Conservation (phyloP, 2,113 vertebrate species). For the Coregonus clupeaformis region DNA sequence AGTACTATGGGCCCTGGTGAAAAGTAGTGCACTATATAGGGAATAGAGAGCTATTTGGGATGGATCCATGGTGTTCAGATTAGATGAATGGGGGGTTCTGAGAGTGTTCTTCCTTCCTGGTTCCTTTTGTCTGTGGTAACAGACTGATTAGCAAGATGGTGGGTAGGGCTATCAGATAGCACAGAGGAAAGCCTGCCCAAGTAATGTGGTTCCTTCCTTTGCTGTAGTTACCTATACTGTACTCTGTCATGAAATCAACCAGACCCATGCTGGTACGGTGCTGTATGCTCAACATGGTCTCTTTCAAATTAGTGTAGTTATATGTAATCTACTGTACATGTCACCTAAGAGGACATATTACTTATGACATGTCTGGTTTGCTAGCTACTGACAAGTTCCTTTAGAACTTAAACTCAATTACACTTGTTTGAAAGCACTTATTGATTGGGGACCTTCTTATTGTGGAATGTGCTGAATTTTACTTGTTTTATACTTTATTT, state of each 20-base stretch:
- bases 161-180: slow-evolving; percentile 39
- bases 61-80: slow-evolving; percentile 41
- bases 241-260: not conserved
- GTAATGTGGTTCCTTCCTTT: slow-evolving; percentile 29
- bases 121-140: slow-evolving; percentile 66
- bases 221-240: slow-evolving; percentile 30
- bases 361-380: slow-evolving; percentile 10
- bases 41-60: too few relatives aligned
- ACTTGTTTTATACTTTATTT: slow-evolving; percentile 99
- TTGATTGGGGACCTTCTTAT: slow-evolving; percentile 60
- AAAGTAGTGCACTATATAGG: too few relatives aligned
- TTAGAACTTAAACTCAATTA: slow-evolving; percentile 49
- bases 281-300: too few relatives aligned
- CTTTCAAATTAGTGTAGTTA: too few relatives aligned
- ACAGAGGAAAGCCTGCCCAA: not conserved
- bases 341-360: too few relatives aligned
- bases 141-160: slow-evolving; percentile 66
- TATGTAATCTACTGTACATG: too few relatives aligned
- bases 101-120: slow-evolving; percentile 68
- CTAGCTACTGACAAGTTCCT: slow-evolving; percentile 33
- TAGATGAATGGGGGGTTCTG: slow-evolving; percentile 58
- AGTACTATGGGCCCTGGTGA: too few relatives aligned
- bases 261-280: too few relatives aligned
- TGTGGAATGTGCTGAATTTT: slow-evolving; percentile 98
- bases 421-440: too few relatives aligned